Evolutionary conservation across 2,888 invertebrate genomes (phyloP).

Genomic region (Frankliniella fusca): DNA sequence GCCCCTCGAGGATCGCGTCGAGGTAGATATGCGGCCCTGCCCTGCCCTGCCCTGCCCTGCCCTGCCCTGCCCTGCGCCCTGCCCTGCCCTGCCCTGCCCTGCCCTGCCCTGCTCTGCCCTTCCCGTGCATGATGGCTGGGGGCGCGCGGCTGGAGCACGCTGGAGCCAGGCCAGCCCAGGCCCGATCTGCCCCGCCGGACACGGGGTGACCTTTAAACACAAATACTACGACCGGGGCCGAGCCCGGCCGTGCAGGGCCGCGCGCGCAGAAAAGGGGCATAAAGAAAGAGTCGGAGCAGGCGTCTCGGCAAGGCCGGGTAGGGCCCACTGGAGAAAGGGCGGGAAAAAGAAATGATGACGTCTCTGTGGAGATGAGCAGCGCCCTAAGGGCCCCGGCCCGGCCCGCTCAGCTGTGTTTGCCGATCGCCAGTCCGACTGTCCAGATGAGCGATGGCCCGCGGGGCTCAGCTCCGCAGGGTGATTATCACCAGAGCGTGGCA

Average conservation of each 20-base stretch:
- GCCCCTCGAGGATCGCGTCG: not conserved
- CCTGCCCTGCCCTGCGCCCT: not conserved
- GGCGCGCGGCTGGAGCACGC: too few relatives aligned
- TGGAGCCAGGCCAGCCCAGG: too few relatives aligned
- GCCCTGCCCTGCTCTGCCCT: not conserved
- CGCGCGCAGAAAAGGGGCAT: not conserved
- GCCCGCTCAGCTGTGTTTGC: not conserved
- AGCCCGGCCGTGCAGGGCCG: too few relatives aligned
- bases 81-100: too few relatives aligned
- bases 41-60: not conserved
- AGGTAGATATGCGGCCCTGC: too few relatives aligned
- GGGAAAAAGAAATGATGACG: not conserved
- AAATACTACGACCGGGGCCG: not conserved
- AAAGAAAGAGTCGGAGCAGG: not conserved
- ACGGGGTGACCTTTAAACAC: conserved; percentile 10
- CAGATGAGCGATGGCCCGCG: not conserved
- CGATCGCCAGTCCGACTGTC: too few relatives aligned
- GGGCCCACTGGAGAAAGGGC: not conserved
- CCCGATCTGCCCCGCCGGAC: too few relatives aligned
- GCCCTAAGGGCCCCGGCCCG: not conserved
- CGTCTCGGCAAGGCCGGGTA: not conserved
- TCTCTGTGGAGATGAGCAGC: not conserved
- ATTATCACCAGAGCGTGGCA: too few relatives aligned
- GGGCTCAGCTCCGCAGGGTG: too few relatives aligned
- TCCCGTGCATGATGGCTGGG: not conserved